These are phyloP conservation scores for Hirtodrosophila duncani DNA, from an alignment of 2,888 invertebrate species.

Conservation along the genomic window DNA sequence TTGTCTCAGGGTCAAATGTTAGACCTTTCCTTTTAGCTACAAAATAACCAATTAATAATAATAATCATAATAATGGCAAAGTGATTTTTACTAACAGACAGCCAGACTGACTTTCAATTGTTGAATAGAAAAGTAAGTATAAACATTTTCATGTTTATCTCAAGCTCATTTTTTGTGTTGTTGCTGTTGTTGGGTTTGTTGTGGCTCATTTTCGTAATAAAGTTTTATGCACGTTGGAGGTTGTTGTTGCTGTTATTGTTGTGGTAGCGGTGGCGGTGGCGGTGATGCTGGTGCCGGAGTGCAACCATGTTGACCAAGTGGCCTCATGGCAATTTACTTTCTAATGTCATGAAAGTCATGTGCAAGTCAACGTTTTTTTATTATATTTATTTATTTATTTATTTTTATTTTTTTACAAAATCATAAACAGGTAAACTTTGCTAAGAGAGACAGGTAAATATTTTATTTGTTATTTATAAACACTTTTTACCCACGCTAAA, in stretches of 20 bases:
- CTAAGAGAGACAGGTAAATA: too few relatives aligned
- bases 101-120: slow-evolving; percentile 39
- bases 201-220: slow-evolving; percentile 49
- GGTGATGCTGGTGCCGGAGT: slow-evolving; percentile 38
- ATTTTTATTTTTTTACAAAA: slow-evolving; percentile 1
- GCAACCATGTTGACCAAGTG: slow-evolving; percentile 59
- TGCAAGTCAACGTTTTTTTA: slow-evolving; percentile 53
- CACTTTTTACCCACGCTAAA: slow-evolving; percentile 46
- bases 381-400: slow-evolving; percentile 28
- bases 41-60: slow-evolving; percentile 67
- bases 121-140: slow-evolving; percentile 51
- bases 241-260: slow-evolving; percentile 10
- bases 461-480: too few relatives aligned
- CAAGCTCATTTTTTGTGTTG: slow-evolving; percentile 17
- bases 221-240: slow-evolving; percentile 49
- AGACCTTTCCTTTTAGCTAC: slow-evolving; percentile 39
- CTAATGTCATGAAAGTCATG: slow-evolving; percentile 71
- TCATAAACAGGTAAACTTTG: too few relatives aligned
- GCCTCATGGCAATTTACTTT: slow-evolving; percentile 71
- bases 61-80: slow-evolving; percentile 44
- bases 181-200: too few relatives aligned
- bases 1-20: slow-evolving; percentile 26
- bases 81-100: too few relatives aligned
- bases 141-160: slow-evolving; percentile 45
- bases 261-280: slow-evolving; percentile 14